Evolutionary conservation across 2,888 invertebrate species (phyloP), one percentile per base, ranked within the genome.

Genomic region (Enchytraeus crypticus): DNA sequence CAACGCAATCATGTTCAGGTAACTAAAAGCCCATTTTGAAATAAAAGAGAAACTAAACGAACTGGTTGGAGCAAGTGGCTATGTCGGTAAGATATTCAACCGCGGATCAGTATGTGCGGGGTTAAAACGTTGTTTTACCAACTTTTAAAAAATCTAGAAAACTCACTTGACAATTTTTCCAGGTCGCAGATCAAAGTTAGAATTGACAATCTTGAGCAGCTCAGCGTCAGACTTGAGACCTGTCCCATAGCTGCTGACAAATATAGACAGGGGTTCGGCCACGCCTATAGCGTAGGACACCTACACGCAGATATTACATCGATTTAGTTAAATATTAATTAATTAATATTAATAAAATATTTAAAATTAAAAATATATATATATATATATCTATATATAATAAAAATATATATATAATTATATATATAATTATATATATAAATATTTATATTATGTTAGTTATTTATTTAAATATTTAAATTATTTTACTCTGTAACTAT

Each of bases 231-330:
- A 86, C 74, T 88, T 86, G 43, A 70, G 71, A 45, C 95, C 92
- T 55, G 97, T 97, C 63, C 97, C 97, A 77, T 96, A 98, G 79
- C 93, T 92, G 79, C 95, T 92, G 67, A 98, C 90, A 62, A 93
- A 90, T 76, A 99, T 91, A 43, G 96, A 95, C 11, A 97, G 84
- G 8, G 98, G 98, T 79, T 97, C 91, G 33, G 97, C 92, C 47
- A 99, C 88, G 57, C 97, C 97, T 80, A 98, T 98, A 56, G 98
- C 97, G 79, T 97, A 97, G 0, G 96, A 90, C 18, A 97, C 90
- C 87, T 90, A 33, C 18, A 51, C 30, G 23, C 26, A 49, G 18
- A 49, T 18, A 49, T 47, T 2, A 49, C n/a, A n/a, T n/a, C n/a
- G n/a, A n/a, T 14, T 23, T 4, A 49, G 26, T 49, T 49, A 18